Evolutionary conservation across 2,113 vertebrate genomes (phyloP), one percentile per base, ranked within the genome.

Genomic region (Periophthalmus modestus): DNA sequence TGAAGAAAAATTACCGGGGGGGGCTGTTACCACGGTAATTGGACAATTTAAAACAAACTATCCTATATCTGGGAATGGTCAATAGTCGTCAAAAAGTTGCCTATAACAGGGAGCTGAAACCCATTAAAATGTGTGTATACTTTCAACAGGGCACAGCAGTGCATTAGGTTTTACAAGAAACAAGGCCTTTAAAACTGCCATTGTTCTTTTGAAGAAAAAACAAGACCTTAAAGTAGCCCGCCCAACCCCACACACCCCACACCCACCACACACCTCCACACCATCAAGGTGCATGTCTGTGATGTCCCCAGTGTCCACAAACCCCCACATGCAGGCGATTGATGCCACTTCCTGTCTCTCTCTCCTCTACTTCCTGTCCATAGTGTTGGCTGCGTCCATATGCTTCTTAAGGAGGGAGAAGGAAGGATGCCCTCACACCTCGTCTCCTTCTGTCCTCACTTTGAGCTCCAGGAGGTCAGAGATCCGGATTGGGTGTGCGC

Each of bases 381-480:
- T 82, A 86, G 80, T 72, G 77, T 72, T 71, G 46, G 73, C 69
- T 69, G 70, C 85, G 67, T 88, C 84, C 85, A 86, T 85, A 83
- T 89, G 89, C 85, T 93, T 92, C 90, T 89, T 73, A 71, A 72
- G 86, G 88, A 87, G 88, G 48, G 52, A 55, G 52, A 19, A n/a
- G 52, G 52, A 55, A 55, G 90, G 89, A 92, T 90, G 85, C 74
- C 69, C 75, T 88, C 88, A 88, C 89, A 86, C 85, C 87, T 88
- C 78, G 80, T 82, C 82, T 78, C 69, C 75, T 79, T 75, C 84
- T 87, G 87, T 90, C 86, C 85, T 87, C 70, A 79, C 80, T 82
- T 81, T 63, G 70, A 73, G 75, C 78, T 66, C 69, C 19, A 39
- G 19, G 48, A 65, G 70, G 73, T 65, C 78, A 61, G 77, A 81